Conservation (phyloP, 2,888 invertebrate species). For the Seira sanloemensis region DNA sequence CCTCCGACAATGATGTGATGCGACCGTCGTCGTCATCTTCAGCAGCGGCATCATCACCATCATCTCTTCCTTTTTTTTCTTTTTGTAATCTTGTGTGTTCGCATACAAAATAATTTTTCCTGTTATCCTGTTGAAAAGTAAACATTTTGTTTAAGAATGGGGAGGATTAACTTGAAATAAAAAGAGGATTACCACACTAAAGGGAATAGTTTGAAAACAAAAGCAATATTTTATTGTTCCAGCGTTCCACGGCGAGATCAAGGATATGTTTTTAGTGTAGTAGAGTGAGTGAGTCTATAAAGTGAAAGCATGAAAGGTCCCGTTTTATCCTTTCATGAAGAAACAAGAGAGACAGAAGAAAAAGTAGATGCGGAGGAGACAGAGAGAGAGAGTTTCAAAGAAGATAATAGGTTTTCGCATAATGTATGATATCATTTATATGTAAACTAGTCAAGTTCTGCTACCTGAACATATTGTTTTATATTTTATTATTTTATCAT, state of each 20-base stretch:
- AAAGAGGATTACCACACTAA: not conserved
- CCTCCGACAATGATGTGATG: not conserved
- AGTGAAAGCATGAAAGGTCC: no score
- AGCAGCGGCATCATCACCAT: no score
- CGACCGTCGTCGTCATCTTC: not conserved
- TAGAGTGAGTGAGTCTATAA: not conserved
- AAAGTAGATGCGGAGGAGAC: not conserved
- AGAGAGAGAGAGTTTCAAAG: not conserved
- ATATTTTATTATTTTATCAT: not conserved
- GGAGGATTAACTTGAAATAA: not conserved
- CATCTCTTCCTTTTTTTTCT: not conserved
- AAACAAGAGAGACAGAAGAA: not conserved
- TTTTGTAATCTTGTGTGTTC: not conserved
- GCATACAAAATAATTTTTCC: not conserved
- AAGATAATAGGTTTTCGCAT: slow-evolving; percentile 4
- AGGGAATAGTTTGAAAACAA: not conserved
- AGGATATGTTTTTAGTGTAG: not conserved
- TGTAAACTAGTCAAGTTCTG: not conserved
- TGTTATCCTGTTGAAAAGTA: not conserved
- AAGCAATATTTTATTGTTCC: slow-evolving; percentile 2
- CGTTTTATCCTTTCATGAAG: not conserved
- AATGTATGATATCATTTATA: slow-evolving; percentile 4
- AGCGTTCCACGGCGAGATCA: not conserved
- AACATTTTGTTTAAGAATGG: not conserved
- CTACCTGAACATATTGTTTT: no score